Evolutionary conservation across 2,113 vertebrate species (phyloP).

Genomic region (Dromiciops gliroides): DNA sequence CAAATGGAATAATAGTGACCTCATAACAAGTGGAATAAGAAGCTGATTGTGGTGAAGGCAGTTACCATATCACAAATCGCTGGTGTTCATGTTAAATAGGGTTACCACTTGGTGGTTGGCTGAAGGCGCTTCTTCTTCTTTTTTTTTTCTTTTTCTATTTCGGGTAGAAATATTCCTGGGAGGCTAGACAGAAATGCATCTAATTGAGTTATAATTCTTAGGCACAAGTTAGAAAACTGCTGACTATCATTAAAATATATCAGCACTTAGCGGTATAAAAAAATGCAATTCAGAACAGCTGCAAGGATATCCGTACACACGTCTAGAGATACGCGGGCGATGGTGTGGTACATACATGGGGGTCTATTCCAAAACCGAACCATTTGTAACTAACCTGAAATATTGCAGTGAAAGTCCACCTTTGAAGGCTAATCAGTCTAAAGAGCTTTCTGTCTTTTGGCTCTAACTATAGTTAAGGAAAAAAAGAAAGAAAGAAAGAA

Average conservation of each 20-base stretch:
- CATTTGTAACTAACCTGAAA: conserved; percentile 82
- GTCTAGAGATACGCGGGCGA: conserved; percentile 72
- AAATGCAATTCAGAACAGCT: conserved; percentile 83
- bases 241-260: conserved; percentile 88
- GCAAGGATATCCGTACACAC: conserved; percentile 72
- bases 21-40: conserved; percentile 78
- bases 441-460: conserved; percentile 69
- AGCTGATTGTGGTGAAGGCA: conserved; percentile 81
- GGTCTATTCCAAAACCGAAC: conserved; percentile 79
- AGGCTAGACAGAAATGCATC: conserved; percentile 87
- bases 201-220: conserved; percentile 86
- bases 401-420: conserved; percentile 81
- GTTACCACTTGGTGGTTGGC: conserved; percentile 83
- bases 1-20: conserved; percentile 52
- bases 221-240: conserved; percentile 87
- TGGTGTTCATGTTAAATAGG: conserved; percentile 86
- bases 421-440: conserved; percentile 64
- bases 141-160: conserved; percentile 77
- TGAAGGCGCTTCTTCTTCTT: conserved; percentile 84
- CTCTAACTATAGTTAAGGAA: conserved; percentile 69
- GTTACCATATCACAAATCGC: conserved; percentile 85
- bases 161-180: conserved; percentile 86
- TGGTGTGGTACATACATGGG: conserved; percentile 68
- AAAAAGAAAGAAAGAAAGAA: conserved; percentile 24
- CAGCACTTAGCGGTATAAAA: conserved; percentile 86